Evolutionary conservation across 2,113 vertebrate genomes (phyloP).

Genomic region (Numida meleagris): DNA sequence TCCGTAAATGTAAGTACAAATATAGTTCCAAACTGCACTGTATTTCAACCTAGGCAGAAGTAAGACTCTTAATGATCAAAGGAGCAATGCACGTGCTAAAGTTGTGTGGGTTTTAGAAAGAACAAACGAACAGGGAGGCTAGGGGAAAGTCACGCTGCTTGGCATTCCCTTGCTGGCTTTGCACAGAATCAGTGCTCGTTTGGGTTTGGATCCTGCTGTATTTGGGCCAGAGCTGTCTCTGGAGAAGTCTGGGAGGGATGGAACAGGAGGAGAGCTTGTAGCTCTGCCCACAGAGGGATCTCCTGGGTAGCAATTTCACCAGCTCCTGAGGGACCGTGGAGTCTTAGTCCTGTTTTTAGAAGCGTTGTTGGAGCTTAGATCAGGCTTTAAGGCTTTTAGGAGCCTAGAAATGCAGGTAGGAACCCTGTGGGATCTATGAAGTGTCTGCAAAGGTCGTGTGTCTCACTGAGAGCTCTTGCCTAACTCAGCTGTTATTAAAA

Average conservation of each 20-base stretch:
- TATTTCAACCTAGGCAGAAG: neutral
- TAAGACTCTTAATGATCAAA: neutral
- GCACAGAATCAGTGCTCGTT: constrained; percentile 1
- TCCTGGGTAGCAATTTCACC: constrained; percentile 29
- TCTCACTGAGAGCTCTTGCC: neutral
- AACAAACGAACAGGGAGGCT: neutral
- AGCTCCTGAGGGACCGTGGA: constrained; percentile 5
- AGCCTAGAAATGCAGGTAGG: constrained; percentile 27
- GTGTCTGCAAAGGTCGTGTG: constrained; percentile 28
- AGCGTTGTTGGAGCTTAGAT: constrained; percentile 9
- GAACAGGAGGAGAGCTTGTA: constrained; percentile 41
- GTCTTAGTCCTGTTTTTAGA: constrained; percentile 38
- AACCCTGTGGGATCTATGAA: neutral
- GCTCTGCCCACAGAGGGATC: constrained; percentile 24
- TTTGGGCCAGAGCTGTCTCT: constrained; percentile 19
- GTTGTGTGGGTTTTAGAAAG: neutral
- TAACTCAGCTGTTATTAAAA: neutral
- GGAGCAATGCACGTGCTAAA: neutral
- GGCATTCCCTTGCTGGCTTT: neutral
- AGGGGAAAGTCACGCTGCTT: neutral
- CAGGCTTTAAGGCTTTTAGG: constrained; percentile 45
- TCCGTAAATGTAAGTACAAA: constrained; percentile 46
- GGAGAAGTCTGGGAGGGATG: constrained; percentile 24
- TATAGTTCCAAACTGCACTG: neutral
- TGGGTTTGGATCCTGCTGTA: neutral